Conservation (phyloP, 2,888 invertebrate genomes). For the Cerastis leucographa region DNA sequence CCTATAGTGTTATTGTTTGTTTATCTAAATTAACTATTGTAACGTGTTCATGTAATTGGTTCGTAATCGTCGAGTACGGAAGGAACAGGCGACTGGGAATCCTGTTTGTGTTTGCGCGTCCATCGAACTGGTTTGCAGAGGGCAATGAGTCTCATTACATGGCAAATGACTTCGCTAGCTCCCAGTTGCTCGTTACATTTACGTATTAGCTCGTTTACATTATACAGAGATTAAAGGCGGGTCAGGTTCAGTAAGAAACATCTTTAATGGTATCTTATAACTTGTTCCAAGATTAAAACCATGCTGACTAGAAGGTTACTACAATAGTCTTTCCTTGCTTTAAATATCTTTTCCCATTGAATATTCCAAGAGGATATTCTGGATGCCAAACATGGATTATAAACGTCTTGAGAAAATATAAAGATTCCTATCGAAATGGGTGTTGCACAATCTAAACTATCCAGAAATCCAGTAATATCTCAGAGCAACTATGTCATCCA, state of each 20-base stretch:
- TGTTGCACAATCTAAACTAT: not conserved
- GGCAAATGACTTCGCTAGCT: slow-evolving; percentile 73
- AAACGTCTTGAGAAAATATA: not conserved
- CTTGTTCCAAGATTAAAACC: slow-evolving; percentile 22
- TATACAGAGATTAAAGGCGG: slow-evolving; percentile 42
- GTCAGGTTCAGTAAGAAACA: slow-evolving; percentile 29
- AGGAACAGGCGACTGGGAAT: slow-evolving; percentile 80
- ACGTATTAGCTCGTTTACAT: slow-evolving; percentile 64
- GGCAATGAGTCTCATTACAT: slow-evolving; percentile 77
- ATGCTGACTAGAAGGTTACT: not conserved
- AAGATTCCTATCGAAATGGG: slow-evolving; percentile 4
- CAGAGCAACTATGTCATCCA: slow-evolving; percentile 25
- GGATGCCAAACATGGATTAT: not conserved
- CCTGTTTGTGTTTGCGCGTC: slow-evolving; percentile 80
- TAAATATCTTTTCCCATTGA: not conserved
- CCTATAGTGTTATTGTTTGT: slow-evolving; percentile 25
- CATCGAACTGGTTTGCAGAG: slow-evolving; percentile 79
- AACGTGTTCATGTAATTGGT: slow-evolving; percentile 73
- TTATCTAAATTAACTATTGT: slow-evolving; percentile 36
- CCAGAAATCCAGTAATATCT: slow-evolving; percentile 21
- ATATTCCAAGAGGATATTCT: not conserved
- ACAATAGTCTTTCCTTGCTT: not conserved
- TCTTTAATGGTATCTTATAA: slow-evolving; percentile 27
- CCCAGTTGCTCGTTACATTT: slow-evolving; percentile 59
- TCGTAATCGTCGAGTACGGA: slow-evolving; percentile 78